Percentiles rank a stretch among this genome's conserved stretches.
These are phyloP conservation scores for Eurystomus gularis DNA, from an alignment of 2,113 vertebrate species.

Conservation along the genomic window DNA sequence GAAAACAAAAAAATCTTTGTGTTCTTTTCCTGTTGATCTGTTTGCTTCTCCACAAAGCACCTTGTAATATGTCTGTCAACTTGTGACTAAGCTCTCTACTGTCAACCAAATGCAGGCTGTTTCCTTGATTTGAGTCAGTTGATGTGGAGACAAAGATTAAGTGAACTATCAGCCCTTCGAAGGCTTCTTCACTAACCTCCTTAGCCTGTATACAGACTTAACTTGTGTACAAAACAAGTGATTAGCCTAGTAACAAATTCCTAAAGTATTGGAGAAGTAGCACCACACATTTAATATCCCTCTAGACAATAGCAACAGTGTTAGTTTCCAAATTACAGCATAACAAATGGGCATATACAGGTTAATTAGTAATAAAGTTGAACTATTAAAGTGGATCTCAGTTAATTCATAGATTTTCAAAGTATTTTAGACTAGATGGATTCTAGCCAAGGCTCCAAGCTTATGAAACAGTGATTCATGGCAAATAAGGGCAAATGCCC, in stretches of 20 bases:
- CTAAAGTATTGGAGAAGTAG: neutral
- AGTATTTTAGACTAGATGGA: conserved; percentile 71
- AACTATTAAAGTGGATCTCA: conserved; percentile 66
- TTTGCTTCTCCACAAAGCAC: neutral
- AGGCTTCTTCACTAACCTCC: neutral
- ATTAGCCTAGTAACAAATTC: neutral
- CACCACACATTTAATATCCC: neutral
- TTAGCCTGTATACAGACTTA: neutral
- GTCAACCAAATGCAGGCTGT: neutral
- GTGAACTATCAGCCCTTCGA: neutral
- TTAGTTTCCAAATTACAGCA: conserved; percentile 26
- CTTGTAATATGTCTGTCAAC: neutral
- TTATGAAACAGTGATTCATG: conserved; percentile 74
- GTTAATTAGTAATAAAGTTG: conserved; percentile 77
- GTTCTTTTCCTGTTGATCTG: neutral
- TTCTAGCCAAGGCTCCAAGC: conserved; percentile 69
- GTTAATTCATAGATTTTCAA: conserved; percentile 70
- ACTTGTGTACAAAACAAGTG: neutral
- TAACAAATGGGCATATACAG: conserved; percentile 52
- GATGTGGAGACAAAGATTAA: neutral
- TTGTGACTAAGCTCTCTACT: neutral
- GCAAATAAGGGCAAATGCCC: conserved; percentile 76
- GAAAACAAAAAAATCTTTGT: neutral
- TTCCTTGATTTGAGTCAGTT: neutral
- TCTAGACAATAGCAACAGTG: conserved; percentile 26